These are phyloP conservation scores for Parotia lawesii DNA, from an alignment of 2,113 vertebrate genomes.

Conservation along the genomic window DNA sequence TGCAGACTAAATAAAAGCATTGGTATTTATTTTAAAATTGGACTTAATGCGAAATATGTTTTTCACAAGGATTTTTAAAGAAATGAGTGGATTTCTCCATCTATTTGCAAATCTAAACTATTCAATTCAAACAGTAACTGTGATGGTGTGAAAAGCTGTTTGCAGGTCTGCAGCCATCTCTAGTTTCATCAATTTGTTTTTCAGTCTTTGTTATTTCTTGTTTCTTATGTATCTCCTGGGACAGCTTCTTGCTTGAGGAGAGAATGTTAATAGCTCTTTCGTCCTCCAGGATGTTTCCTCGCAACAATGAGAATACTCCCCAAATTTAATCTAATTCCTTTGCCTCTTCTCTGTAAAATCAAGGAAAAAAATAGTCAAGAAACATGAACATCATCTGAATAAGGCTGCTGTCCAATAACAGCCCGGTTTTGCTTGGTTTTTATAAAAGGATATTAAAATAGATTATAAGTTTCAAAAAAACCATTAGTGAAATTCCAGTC, in stretches of 20 bases:
- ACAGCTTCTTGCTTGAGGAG: constrained; percentile 67
- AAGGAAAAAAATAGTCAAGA: constrained; percentile 27
- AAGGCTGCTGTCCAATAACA: not conserved
- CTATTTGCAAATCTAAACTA: constrained; percentile 69
- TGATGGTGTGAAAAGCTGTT: constrained; percentile 63
- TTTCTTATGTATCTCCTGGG: constrained; percentile 73
- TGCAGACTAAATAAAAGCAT: not conserved
- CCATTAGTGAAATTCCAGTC: not conserved
- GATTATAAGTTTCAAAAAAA: constrained; percentile 15
- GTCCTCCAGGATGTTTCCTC: constrained; percentile 69
- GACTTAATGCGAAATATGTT: constrained; percentile 23
- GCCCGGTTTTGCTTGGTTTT: not conserved
- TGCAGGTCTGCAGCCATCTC: constrained; percentile 67
- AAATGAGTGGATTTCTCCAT: constrained; percentile 49
- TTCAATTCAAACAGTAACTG: constrained; percentile 55
- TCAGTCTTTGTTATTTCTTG: constrained; percentile 68
- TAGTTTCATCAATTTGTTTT: constrained; percentile 77
- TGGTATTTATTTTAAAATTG: not conserved
- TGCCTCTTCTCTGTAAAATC: constrained; percentile 51
- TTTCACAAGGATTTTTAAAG: constrained; percentile 11
- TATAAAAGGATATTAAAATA: not conserved
- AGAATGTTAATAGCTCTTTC: constrained; percentile 73
- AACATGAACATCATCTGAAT: constrained; percentile 20
- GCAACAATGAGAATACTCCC: constrained; percentile 44
- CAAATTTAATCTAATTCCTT: constrained; percentile 66